A percentile compares a stretch with the other conserved stretches of the same genome.
Evolutionary conservation across 35 echinoderm and acorn worm genomes (phyloP).

Genomic region (Acanthaster planci): DNA sequence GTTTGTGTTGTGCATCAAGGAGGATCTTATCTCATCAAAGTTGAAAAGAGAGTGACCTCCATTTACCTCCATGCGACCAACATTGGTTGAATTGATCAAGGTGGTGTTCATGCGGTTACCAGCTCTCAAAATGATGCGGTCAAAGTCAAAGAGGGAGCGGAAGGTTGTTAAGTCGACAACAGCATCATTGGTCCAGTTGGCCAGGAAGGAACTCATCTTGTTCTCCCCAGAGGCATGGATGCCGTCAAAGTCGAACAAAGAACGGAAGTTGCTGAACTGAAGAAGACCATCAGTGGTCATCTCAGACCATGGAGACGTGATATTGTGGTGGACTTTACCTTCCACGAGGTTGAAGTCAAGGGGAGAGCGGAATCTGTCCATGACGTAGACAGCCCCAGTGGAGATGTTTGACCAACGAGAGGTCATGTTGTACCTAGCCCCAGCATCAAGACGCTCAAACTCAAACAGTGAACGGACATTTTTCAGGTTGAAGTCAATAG

Average conservation of each 20-base stretch:
- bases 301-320: constrained; percentile 11
- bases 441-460: constrained; percentile 42
- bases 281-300: constrained; percentile 27
- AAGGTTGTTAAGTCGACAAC: constrained; percentile 31
- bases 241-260: constrained; percentile 26
- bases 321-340: constrained; percentile 5
- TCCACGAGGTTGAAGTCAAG: constrained; percentile 36
- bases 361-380: constrained; percentile 27
- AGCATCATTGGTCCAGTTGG: constrained; percentile 14
- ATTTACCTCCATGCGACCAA: neutral
- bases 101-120: constrained; percentile 12
- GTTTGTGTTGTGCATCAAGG: neutral
- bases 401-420: constrained; percentile 10
- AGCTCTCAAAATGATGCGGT: constrained; percentile 7
- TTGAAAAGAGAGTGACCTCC: neutral
- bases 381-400: constrained; percentile 9
- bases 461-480: constrained; percentile 36
- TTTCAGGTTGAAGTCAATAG: constrained; percentile 25
- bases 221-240: constrained; percentile 14
- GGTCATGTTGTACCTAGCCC: constrained; percentile 42
- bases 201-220: constrained; percentile 1
- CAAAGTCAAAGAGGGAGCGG: constrained; percentile 57
- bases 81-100: neutral
- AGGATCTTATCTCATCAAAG: constrained; percentile 13
- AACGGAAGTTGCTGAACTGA: constrained; percentile 16